Evolutionary conservation across 2,888 invertebrate genomes (phyloP), one percentile per base, ranked within the genome.

Genomic region (Tryphoninae sp.): DNA sequence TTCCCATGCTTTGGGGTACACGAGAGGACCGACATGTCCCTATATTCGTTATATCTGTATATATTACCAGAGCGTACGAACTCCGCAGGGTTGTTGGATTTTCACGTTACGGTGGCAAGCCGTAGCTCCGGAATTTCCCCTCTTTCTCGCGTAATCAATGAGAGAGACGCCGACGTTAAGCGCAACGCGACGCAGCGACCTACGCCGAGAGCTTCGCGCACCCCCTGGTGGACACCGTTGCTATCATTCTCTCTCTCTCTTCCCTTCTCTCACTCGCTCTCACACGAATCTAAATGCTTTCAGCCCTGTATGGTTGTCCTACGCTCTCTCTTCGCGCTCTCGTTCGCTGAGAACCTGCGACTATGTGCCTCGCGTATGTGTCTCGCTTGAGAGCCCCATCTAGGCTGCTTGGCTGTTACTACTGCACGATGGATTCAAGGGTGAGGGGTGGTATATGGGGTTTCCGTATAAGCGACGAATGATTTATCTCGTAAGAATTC

Each of bases 101-200:
- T 62, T 77, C 72, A 51, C 69, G 69, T 74, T 51, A 42, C 85
- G 84, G 86, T 87, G 58, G 58, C 77, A 53, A 71, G 72, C 81
- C 75, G 80, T 45, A 42, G 26, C 42, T 71, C 68, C 86, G 86
- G 86, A 91, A 88, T 90, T 90, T 90, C 89, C 91, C 89, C 91
- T 91, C 91, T 92, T 92, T 90, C 91, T 91, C 91, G 89, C 89
- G 90, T 90, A 91, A 92, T 92, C 91, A 91, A 92, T 92, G 91
- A 89, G 89, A 84, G 67, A 33, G 61, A 49, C 73, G 72, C 33
- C 77, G 33, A 19, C 19, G 19, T 55, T 55, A 22, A 55, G 61
- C 71, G 73, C 77, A 76, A 72, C 82, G 79, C 79, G 76, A 74
- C 81, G 79, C 79, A 75, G 73, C 81, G 72, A 58, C 69, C 82